Evolutionary conservation across 2,797 vertebrate genomes (phyloP), one percentile per base, ranked within the genome.

Genomic region (Phataginus tricuspis): DNA sequence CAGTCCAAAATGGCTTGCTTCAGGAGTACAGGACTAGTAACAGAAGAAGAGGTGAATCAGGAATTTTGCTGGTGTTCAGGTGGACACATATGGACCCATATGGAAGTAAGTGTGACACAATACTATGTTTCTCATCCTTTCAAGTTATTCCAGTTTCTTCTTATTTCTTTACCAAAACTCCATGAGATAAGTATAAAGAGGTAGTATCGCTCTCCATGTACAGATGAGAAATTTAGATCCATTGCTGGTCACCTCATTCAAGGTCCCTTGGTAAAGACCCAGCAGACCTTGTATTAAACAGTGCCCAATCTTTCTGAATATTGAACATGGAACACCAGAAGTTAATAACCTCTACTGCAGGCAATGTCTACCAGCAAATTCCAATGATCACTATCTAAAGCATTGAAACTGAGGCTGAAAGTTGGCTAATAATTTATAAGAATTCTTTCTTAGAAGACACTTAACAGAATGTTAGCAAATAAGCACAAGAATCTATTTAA

Each of bases 361-460:
- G 4, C 5, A 9, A 2, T 25, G 4, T 64, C n/a, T 64, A 53
- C 34, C 39, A 59, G 18, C 57, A 95, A 95, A 95, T 66, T 86
- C 21, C 12, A 83, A 18, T 71, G 45, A 25, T 78, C 1, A 49
- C 57, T 80, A 14, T 19, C 31, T 55, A 92, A 94, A 69, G 18
- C 39, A 84, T 3, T 86, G 86, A 93, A 39, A 14, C 61, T 72
- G 18, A 34, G 45, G 61, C 77, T 80, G 83, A 93, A 34, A 15
- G 2, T 37, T 94, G 77, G 12, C 39, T 77, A n/a, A 71, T 68
- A 91, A 94, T 95, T 78, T 92, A 42, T 91, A 55, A 78, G n/a
- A 95, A 88, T 23, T 87, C 49, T 49, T 90, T 86, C 74, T 69
- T 59, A 86, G 91, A 95, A 90, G 72, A 64, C 27, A 94, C 55